These are phyloP conservation scores for Thomomys bottae DNA, from an alignment of 2,113 vertebrate species.

Conservation along the genomic window DNA sequence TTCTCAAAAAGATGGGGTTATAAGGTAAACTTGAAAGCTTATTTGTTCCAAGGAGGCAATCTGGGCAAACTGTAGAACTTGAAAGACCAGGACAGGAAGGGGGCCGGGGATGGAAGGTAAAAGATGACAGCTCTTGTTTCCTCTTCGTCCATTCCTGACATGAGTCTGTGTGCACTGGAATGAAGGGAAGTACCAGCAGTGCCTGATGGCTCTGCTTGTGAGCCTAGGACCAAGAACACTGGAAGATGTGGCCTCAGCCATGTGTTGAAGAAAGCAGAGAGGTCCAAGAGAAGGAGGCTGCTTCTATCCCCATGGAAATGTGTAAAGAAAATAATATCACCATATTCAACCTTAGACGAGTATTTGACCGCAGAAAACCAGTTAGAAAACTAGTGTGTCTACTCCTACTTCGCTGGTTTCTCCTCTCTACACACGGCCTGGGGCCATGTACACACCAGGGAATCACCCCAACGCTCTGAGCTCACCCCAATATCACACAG, in stretches of 20 bases:
- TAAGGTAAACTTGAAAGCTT: constrained; percentile 11
- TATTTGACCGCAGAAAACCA: background rate
- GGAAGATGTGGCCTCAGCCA: background rate
- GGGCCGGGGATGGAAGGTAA: background rate
- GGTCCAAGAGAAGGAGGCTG: background rate
- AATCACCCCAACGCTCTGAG: accelerated
- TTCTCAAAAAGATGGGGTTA: background rate
- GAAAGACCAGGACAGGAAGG: background rate
- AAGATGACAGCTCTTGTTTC: background rate
- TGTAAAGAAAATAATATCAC: background rate
- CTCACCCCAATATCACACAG: background rate
- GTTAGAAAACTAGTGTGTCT: background rate
- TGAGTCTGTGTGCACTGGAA: background rate
- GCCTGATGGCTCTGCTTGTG: no score
- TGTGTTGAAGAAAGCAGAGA: background rate
- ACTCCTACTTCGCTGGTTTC: background rate
- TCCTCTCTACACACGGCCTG: accelerated
- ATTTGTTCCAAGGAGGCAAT: background rate
- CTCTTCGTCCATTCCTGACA: background rate
- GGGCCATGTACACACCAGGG: no score
- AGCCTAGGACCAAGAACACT: background rate
- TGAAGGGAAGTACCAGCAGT: background rate
- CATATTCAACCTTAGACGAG: background rate
- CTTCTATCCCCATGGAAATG: constrained; percentile 10
- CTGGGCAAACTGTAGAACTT: background rate